A percentile compares a stretch with the other conserved stretches of the same genome.
Conservation (phyloP, 2,888 invertebrate species). For the Beris chalybata region DNA sequence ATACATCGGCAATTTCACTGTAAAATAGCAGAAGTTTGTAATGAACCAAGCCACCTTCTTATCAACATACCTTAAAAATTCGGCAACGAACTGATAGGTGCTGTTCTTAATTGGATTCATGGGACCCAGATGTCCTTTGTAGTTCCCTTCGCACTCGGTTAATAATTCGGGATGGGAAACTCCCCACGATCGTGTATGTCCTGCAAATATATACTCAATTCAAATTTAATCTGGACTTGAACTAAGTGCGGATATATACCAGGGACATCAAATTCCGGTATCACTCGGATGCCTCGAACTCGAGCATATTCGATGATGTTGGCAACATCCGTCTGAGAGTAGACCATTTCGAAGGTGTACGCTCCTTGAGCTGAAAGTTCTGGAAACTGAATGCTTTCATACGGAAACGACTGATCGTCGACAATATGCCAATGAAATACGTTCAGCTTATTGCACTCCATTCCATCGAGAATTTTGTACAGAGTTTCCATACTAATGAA, state of each 20-base stretch:
- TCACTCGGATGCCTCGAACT: slow-evolving; percentile 79
- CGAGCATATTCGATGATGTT: slow-evolving; percentile 76
- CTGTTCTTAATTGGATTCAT: slow-evolving; percentile 71
- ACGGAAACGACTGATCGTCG: slow-evolving; percentile 92
- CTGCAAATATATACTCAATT: slow-evolving; percentile 50
- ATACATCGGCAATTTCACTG: slow-evolving; percentile 62
- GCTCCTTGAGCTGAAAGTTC: slow-evolving; percentile 75
- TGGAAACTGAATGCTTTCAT: slow-evolving; percentile 76
- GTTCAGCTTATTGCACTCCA: slow-evolving; percentile 90
- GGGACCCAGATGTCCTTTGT: slow-evolving; percentile 69
- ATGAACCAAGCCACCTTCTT: not conserved
- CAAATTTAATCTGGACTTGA: not conserved
- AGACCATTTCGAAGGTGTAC: slow-evolving; percentile 65
- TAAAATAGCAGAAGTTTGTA: slow-evolving; percentile 17
- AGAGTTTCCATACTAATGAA: slow-evolving; percentile 72
- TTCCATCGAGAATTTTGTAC: slow-evolving; percentile 71
- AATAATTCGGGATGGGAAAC: slow-evolving; percentile 71
- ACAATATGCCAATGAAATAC: slow-evolving; percentile 96
- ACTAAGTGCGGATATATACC: slow-evolving; percentile 59
- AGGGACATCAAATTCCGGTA: slow-evolving; percentile 91
- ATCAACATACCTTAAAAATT: slow-evolving; percentile 69
- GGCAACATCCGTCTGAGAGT: slow-evolving; percentile 65
- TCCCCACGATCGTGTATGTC: slow-evolving; percentile 89
- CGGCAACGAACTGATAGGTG: slow-evolving; percentile 69
- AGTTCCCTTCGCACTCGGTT: slow-evolving; percentile 67